These are phyloP conservation scores for Stictonetta naevosa DNA, from an alignment of 2,113 vertebrate species.

Conservation along the genomic window DNA sequence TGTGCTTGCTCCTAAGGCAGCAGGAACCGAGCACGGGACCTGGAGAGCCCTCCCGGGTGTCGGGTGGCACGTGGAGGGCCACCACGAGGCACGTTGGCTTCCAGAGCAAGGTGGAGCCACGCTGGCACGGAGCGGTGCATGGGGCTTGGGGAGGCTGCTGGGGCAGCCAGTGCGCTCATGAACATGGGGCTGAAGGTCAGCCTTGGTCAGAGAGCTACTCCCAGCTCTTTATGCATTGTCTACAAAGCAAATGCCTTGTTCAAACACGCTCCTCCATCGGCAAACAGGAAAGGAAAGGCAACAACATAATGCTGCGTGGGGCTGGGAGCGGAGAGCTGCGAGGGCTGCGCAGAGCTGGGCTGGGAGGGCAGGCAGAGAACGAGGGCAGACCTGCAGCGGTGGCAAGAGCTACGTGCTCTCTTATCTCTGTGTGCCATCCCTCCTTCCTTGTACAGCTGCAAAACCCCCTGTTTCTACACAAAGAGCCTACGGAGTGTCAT, in stretches of 20 bases:
- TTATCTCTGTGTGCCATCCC: not conserved
- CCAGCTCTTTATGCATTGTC: not conserved
- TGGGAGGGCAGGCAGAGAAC: not conserved
- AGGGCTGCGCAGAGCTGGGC: not conserved
- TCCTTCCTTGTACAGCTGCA: not conserved
- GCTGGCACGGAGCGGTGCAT: not conserved
- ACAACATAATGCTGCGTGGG: not conserved
- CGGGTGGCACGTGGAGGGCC: not conserved
- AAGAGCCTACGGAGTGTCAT: accelerated
- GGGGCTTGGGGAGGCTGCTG: not conserved
- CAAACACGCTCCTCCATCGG: not conserved
- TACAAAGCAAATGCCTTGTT: not conserved
- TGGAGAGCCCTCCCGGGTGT: not conserved
- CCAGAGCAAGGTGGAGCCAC: not conserved
- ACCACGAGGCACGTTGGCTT: accelerated
- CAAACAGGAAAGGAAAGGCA: constrained; percentile 1
- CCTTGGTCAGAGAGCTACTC: not conserved
- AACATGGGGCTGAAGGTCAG: not conserved
- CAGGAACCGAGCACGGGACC: not conserved
- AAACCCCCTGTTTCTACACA: not conserved
- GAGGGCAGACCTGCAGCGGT: accelerated
- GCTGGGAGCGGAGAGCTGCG: not conserved
- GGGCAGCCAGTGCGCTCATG: accelerated
- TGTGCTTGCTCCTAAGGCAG: not conserved
- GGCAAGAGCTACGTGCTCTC: accelerated